These are phyloP conservation scores for Anas flavirostris DNA, from an alignment of 2,797 vertebrate genomes.

Conservation along the genomic window DNA sequence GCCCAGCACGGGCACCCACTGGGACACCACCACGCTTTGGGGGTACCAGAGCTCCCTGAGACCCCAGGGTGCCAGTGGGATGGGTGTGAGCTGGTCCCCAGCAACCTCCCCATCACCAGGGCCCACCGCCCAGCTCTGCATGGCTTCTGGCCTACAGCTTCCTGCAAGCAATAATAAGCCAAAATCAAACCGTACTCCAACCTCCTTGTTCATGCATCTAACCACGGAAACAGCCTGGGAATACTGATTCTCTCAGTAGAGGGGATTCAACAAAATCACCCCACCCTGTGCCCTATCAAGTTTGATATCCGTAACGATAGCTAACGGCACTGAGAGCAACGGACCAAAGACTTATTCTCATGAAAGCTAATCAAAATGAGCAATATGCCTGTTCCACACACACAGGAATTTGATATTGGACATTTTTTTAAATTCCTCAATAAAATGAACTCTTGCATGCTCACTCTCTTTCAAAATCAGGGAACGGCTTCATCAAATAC, in stretches of 20 bases:
- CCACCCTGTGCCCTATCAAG: not conserved
- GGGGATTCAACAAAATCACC: not conserved
- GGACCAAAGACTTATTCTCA: not conserved
- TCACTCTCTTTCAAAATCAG: not conserved
- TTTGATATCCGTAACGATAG: not conserved
- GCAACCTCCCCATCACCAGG: not conserved
- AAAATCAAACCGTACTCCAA: not conserved
- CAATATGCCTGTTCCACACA: accelerated
- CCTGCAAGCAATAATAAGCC: not conserved
- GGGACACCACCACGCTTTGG: not conserved
- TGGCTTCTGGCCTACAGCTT: not conserved
- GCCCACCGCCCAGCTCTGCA: not conserved
- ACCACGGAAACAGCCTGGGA: not conserved
- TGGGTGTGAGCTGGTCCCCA: accelerated
- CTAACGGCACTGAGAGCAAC: not conserved
- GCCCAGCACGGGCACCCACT: not conserved
- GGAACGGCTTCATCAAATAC: not conserved
- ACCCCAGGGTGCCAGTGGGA: not conserved
- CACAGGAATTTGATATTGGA: not conserved
- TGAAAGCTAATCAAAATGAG: not conserved
- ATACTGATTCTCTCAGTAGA: not conserved
- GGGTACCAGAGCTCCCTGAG: not conserved
- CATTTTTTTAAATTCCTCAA: not conserved
- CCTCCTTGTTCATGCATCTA: not conserved
- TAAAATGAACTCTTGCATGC: not conserved